Evolutionary conservation across 2,113 vertebrate genomes (phyloP).

Genomic region (Protobothrops mucrosquamatus): DNA sequence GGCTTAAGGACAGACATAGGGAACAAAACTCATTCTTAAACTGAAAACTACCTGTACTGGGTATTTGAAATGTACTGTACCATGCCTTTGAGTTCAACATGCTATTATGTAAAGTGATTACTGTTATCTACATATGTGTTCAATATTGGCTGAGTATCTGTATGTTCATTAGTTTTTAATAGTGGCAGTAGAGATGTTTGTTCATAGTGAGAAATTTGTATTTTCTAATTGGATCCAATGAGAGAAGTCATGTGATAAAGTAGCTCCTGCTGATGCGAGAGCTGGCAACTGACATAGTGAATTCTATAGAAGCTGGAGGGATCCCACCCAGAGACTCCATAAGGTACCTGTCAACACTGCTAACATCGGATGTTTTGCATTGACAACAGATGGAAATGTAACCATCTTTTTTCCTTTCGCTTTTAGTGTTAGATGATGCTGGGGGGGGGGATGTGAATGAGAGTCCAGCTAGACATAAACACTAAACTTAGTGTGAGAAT

Average conservation of each 20-base stretch:
- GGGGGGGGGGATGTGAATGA: too few relatives aligned
- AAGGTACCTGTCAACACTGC: too few relatives aligned
- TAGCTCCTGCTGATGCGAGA: neutral
- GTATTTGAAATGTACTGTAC: neutral
- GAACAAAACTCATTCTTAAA: too few relatives aligned
- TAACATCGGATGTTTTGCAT: too few relatives aligned
- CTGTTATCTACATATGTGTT: neutral
- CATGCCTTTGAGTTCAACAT: neutral
- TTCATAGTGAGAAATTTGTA: neutral
- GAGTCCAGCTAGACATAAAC: too few relatives aligned
- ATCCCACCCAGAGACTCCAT: neutral
- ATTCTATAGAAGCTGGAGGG: neutral
- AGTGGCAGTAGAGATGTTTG: neutral
- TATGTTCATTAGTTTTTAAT: neutral
- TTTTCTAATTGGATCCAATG: neutral
- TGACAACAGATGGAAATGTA: too few relatives aligned
- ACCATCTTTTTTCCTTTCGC: too few relatives aligned
- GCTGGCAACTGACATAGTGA: neutral
- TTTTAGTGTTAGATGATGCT: too few relatives aligned
- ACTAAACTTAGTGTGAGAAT: too few relatives aligned
- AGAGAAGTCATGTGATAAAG: neutral
- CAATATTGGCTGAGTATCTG: neutral
- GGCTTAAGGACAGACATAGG: too few relatives aligned
- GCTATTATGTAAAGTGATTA: neutral
- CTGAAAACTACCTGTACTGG: neutral